Conservation (phyloP, 2,888 invertebrate genomes). For the Drosophila diplacantha region DNA sequence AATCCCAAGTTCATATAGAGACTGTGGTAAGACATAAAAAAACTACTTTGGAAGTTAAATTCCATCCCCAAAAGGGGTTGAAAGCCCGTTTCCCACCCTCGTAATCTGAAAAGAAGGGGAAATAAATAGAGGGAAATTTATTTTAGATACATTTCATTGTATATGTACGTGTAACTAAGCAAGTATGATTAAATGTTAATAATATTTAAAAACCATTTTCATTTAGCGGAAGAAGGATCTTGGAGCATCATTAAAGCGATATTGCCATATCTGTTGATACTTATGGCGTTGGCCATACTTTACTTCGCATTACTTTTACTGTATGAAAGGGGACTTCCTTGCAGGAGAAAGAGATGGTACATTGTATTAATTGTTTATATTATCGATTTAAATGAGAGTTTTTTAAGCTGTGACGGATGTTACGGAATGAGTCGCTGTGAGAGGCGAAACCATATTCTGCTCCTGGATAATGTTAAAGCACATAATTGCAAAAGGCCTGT, state of each 20-base stretch:
- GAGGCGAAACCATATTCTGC: constrained; percentile 4
- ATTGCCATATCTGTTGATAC: constrained; percentile 14
- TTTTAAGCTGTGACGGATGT: neutral
- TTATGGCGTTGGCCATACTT: constrained; percentile 5
- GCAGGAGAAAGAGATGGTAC: neutral
- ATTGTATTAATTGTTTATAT: neutral
- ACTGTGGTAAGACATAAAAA: constrained; percentile 13
- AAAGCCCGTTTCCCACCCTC: neutral
- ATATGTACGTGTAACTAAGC: neutral
- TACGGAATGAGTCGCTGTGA: constrained; percentile 14
- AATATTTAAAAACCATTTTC: neutral
- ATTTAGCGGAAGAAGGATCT: neutral
- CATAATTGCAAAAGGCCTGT: neutral
- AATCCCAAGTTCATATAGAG: neutral
- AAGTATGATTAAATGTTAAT: neutral
- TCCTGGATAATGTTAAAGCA: constrained; percentile 8
- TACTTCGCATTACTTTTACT: constrained; percentile 11
- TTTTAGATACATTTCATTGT: neutral
- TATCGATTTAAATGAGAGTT: neutral
- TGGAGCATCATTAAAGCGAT: neutral
- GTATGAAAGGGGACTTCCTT: neutral
- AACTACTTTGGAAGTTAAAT: neutral
- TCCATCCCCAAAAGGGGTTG: constrained; percentile 13
- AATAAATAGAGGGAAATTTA: constrained; percentile 24
- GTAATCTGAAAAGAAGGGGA: constrained; percentile 5